Evolutionary conservation across 2,888 invertebrate species (phyloP).

Genomic region (Philaethria dido): DNA sequence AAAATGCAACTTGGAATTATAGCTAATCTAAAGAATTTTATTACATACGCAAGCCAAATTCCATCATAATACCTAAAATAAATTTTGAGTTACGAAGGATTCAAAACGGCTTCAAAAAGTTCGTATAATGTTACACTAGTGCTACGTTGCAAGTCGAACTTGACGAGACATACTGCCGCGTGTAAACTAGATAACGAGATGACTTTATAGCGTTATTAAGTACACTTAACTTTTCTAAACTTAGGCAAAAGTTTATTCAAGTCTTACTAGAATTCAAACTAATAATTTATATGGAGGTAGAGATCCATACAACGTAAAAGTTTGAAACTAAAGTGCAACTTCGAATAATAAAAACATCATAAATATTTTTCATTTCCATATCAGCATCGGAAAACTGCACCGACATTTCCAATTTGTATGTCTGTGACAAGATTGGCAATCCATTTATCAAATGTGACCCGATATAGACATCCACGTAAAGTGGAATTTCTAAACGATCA

Average conservation of each 20-base stretch:
- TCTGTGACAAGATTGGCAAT: constrained; percentile 6
- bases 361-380: background rate
- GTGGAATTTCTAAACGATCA: background rate
- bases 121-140: too few relatives aligned
- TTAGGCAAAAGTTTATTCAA: background rate
- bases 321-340: background rate
- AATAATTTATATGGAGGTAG: background rate
- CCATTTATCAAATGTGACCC: constrained; percentile 9
- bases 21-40: too few relatives aligned
- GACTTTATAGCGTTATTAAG: constrained; percentile 6
- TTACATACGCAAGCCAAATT: too few relatives aligned
- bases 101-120: too few relatives aligned
- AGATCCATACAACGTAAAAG: background rate
- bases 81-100: too few relatives aligned
- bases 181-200: too few relatives aligned
- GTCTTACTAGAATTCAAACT: background rate
- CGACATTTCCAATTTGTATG: background rate
- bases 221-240: background rate
- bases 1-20: too few relatives aligned
- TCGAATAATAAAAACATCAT: background rate
- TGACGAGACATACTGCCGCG: too few relatives aligned
- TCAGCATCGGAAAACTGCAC: background rate
- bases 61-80: too few relatives aligned
- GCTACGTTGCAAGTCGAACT: too few relatives aligned
- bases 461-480: background rate